phyloP scores from a whole-genome alignment of 2,797 vertebrate species.

The Leptodactylus fallax region DNA sequence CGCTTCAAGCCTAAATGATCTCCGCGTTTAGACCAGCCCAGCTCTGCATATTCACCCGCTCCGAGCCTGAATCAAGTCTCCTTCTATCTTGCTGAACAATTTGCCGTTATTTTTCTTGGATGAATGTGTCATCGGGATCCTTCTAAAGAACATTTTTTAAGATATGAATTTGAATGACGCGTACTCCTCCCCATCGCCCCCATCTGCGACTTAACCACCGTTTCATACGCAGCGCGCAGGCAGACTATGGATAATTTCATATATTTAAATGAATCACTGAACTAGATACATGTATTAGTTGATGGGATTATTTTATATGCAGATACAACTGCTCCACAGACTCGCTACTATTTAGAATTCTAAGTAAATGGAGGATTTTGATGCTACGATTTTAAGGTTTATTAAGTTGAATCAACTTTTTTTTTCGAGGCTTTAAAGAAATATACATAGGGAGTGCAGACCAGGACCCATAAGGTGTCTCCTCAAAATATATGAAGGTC shows the following conservation, averaged over 20 bases:
- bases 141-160: constrained; percentile 17
- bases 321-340: background rate
- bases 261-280: constrained; percentile 19
- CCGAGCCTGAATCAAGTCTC: constrained; percentile 59
- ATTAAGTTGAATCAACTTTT: constrained; percentile 3
- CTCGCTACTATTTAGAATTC: background rate
- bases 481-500: too few species aligned
- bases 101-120: constrained; percentile 48
- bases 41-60: constrained; percentile 58
- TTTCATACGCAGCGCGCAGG: background rate
- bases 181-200: background rate
- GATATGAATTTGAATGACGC: constrained; percentile 44
- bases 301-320: constrained; percentile 32
- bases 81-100: constrained; percentile 63
- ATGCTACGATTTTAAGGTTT: constrained; percentile 4
- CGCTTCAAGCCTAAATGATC: constrained; percentile 65
- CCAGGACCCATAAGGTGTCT: too few species aligned
- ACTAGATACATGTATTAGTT: constrained; percentile 38
- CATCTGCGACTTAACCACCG: constrained; percentile 1
- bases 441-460: background rate
- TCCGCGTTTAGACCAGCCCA: constrained; percentile 49
- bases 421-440: background rate
- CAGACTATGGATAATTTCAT: constrained; percentile 21
- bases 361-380: background rate
- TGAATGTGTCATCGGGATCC: constrained; percentile 55